Base-by-base conservation (phyloP, 2,113 vertebrate genomes). In the Sorex araneus region DNA sequence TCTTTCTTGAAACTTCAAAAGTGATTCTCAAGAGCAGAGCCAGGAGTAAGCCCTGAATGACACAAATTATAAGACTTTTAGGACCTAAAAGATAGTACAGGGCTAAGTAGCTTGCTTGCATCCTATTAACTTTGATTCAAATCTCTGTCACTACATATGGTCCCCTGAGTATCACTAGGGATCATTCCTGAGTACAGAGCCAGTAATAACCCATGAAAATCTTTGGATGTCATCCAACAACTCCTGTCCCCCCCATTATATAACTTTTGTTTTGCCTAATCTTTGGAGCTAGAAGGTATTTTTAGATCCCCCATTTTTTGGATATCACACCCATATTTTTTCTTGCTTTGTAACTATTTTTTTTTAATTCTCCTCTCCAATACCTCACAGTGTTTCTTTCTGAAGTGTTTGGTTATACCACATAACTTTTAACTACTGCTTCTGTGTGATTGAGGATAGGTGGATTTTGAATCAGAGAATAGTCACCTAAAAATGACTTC, bases 201-300 rank as follows among this genome's bases (percentile, higher is more conserved):
- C 57, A 60, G 21, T 60, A 23, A 60, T 60, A 23, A 6, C 18
- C 57, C 57, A 19, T 60, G 21, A 21, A 16, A 60, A 19, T 60
- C 57, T 60, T 23, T 23, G 21, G 57, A 16, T 60, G 21, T 23
- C 57, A 60, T 19, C 57, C 18, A 60, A 23, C 57, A 19, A 60
- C 57, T 4, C 3, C 57, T 16, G 6, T 16, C 15, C 6, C 21
- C 21, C 19, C 57, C 57, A 8, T 30, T 66, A 66, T 71, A 50
- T 87, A 89, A 82, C 34, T 82, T 87, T 85, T 45, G 57, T 67
- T 75, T 54, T 84, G 32, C 78, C 86, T 87, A 70, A 75, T 75
- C 15, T 82, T 73, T 84, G 28, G 54, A 78, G 3, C 18, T 69
- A 69, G 64, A 10, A 81, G 40, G 27, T 79, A 28, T 73, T 74